These are phyloP conservation scores for Pygocentrus nattereri DNA, from an alignment of 2,797 vertebrate species.

Conservation along the genomic window DNA sequence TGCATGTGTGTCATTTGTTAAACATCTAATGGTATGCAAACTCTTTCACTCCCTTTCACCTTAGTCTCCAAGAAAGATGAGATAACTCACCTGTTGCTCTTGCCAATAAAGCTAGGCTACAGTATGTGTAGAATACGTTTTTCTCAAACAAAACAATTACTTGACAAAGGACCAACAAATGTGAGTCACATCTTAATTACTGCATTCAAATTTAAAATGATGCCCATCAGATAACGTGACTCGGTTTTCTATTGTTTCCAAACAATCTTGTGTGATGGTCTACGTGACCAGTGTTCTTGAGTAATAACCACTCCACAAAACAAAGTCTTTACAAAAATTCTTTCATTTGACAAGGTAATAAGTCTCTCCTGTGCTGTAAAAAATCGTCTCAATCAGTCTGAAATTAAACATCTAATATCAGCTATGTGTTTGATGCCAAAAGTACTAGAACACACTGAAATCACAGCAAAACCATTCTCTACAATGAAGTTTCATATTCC, in stretches of 20 bases:
- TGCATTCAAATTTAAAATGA: not conserved
- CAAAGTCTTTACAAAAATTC: not conserved
- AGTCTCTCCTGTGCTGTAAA: not conserved
- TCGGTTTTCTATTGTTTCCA: constrained; percentile 10
- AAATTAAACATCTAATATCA: constrained; percentile 1
- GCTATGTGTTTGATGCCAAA: not conserved
- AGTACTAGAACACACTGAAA: not conserved
- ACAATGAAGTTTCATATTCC: not conserved
- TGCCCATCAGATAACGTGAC: constrained; percentile 35
- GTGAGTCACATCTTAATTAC: not conserved
- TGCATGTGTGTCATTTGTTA: constrained; percentile 10
- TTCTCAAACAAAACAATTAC: not conserved
- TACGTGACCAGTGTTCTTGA: constrained; percentile 9
- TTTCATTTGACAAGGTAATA: not conserved
- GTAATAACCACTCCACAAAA: not conserved
- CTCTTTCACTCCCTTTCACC: not conserved
- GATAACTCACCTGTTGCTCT: constrained; percentile 9
- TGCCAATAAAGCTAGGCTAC: not conserved
- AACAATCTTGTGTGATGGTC: constrained; percentile 6
- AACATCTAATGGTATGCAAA: not conserved
- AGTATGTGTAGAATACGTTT: not conserved
- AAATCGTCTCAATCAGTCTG: not conserved
- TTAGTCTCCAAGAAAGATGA: not conserved
- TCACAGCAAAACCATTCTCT: not conserved
- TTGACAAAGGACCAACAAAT: not conserved